Conservation (phyloP, 2,113 vertebrate species). For the Chionodraco myersi region DNA sequence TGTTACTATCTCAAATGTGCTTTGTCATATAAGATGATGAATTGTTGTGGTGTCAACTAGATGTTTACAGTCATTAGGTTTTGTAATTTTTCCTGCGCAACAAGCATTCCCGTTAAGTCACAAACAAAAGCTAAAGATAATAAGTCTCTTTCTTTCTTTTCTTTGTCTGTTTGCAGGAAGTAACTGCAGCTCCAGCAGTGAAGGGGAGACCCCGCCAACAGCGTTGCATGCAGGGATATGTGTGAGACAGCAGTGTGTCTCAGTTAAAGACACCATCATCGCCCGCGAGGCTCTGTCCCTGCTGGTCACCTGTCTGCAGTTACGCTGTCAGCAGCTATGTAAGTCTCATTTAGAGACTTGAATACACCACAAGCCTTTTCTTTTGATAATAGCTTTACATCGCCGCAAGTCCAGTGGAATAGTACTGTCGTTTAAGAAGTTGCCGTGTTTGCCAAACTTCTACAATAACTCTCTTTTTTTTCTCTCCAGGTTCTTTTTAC, state of each 20-base stretch:
- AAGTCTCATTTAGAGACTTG: slow-evolving; percentile 41
- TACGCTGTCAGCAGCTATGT: slow-evolving; percentile 97
- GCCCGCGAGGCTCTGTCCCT: slow-evolving; percentile 97
- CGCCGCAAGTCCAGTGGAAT: neutral
- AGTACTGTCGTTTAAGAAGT: neutral
- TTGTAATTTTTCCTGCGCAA: neutral
- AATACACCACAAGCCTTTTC: neutral
- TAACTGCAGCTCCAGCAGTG: slow-evolving; percentile 97
- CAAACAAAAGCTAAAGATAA: slow-evolving; percentile 2
- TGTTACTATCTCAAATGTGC: neutral
- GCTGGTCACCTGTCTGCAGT: slow-evolving; percentile 95
- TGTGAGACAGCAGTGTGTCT: slow-evolving; percentile 93
- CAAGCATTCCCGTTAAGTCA: neutral
- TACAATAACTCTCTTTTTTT: slow-evolving; percentile 36
- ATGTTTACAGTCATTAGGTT: neutral
- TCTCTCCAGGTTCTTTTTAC: slow-evolving; percentile 93
- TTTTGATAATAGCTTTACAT: neutral
- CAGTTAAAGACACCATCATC: slow-evolving; percentile 96
- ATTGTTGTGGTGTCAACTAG: neutral
- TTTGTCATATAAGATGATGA: neutral
- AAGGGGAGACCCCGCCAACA: slow-evolving; percentile 89
- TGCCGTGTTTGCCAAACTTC: neutral
- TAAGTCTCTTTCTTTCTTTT: too few species aligned
- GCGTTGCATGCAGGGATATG: slow-evolving; percentile 95
- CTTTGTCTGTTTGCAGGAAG: slow-evolving; percentile 86